Conservation (phyloP, 2,113 vertebrate species). For the Saccopteryx bilineata region DNA sequence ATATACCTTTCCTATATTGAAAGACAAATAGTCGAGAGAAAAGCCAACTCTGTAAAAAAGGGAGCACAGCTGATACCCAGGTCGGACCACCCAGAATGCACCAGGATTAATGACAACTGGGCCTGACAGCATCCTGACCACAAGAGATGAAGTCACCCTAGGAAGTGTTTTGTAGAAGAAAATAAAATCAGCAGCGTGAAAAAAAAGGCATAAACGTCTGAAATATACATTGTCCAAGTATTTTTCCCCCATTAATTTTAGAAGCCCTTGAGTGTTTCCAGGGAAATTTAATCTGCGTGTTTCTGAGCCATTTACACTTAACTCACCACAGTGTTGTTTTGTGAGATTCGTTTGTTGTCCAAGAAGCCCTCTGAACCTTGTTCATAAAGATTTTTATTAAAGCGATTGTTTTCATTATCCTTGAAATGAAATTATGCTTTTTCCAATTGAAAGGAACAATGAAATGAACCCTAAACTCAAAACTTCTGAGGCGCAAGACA, state of each 20-base stretch:
- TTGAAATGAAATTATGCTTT: slow-evolving; percentile 71
- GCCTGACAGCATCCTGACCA: slow-evolving; percentile 71
- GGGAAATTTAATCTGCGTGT: slow-evolving; percentile 75
- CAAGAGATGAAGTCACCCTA: slow-evolving; percentile 77
- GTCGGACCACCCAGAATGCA: slow-evolving; percentile 70
- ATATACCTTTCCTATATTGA: slow-evolving; percentile 53
- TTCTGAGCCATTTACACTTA: slow-evolving; percentile 81
- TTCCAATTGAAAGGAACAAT: slow-evolving; percentile 63
- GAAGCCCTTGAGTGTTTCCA: slow-evolving; percentile 72
- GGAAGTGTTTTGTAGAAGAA: slow-evolving; percentile 66
- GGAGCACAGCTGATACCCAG: not conserved
- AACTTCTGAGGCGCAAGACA: not conserved
- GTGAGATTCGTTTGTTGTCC: slow-evolving; percentile 54
- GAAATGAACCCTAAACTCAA: slow-evolving; percentile 63
- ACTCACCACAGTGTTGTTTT: slow-evolving; percentile 63
- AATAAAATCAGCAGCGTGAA: slow-evolving; percentile 73
- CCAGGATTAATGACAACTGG: slow-evolving; percentile 66
- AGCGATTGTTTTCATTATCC: slow-evolving; percentile 67
- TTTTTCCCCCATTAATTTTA: slow-evolving; percentile 67
- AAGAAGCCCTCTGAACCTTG: slow-evolving; percentile 41
- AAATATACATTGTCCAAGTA: slow-evolving; percentile 46
- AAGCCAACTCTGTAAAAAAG: slow-evolving; percentile 17
- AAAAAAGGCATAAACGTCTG: slow-evolving; percentile 34
- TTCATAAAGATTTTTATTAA: slow-evolving; percentile 69
- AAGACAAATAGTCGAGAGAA: slow-evolving; percentile 61